Conservation (phyloP, 2,113 vertebrate species). For the Apodemus speciosus region DNA sequence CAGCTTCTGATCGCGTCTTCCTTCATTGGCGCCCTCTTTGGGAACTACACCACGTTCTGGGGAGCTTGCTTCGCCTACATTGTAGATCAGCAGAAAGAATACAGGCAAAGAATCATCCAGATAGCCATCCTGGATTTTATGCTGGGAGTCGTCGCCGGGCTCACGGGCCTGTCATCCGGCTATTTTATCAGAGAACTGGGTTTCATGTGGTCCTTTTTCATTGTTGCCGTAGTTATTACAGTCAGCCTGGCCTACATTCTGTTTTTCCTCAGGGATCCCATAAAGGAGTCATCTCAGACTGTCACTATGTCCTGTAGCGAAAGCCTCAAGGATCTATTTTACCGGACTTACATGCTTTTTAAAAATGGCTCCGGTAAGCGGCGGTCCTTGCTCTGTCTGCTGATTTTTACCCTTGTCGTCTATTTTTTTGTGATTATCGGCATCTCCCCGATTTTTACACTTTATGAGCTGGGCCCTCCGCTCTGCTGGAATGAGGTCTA, state of each 20-base stretch:
- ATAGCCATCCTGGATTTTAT: conserved; percentile 94
- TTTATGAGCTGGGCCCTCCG: conserved; percentile 93
- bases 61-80: conserved; percentile 94
- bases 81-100: conserved; percentile 89
- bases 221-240: conserved; percentile 81
- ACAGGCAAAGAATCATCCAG: conserved; percentile 90
- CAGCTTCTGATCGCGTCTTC: conserved; percentile 88
- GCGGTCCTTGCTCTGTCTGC: conserved; percentile 83
- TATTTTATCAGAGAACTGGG: conserved; percentile 91
- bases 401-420: conserved; percentile 88
- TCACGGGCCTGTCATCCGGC: conserved; percentile 91
- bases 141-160: conserved; percentile 90
- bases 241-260: conserved; percentile 89
- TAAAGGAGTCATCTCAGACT: conserved; percentile 71
- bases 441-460: conserved; percentile 85
- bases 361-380: conserved; percentile 81
- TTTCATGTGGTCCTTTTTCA: conserved; percentile 92
- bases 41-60: conserved; percentile 91
- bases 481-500: conserved; percentile 96
- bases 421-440: conserved; percentile 88
- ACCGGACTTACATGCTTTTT: conserved; percentile 89
- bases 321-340: conserved; percentile 83
- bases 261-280: conserved; percentile 91
- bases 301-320: conserved; percentile 76
- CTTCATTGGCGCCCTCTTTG: conserved; percentile 89